Conservation (phyloP, 2,797 vertebrate species). For the Hypotaenidia philippensis region DNA sequence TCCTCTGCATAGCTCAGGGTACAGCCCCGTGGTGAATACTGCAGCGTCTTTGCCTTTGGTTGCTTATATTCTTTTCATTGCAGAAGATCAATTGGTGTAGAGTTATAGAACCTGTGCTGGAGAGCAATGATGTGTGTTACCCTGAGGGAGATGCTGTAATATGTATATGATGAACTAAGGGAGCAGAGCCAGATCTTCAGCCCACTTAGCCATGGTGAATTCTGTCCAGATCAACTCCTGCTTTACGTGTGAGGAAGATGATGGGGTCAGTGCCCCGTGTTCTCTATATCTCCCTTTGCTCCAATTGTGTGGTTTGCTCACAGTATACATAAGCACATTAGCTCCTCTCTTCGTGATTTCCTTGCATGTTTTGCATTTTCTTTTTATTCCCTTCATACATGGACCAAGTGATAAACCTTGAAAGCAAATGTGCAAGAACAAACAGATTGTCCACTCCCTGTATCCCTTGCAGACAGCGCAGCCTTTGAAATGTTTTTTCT, state of each 20-base stretch:
- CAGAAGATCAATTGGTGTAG: background rate
- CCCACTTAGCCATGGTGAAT: background rate
- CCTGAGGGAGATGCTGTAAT: background rate
- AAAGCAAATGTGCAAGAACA: background rate
- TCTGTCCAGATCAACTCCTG: background rate
- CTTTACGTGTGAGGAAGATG: background rate
- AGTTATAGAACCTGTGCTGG: background rate
- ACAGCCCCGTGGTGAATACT: background rate
- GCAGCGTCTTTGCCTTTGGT: background rate
- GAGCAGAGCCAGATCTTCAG: background rate
- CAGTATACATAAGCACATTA: accelerated
- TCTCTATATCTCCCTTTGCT: background rate
- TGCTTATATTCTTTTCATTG: background rate
- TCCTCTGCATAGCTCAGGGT: accelerated
- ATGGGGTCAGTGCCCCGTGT: background rate
- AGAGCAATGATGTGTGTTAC: accelerated
- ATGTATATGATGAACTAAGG: background rate
- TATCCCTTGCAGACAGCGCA: background rate
- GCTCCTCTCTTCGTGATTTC: background rate
- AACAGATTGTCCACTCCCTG: background rate
- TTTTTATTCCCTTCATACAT: accelerated
- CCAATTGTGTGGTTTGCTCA: background rate
- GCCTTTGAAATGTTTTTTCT: slow-evolving; percentile 10
- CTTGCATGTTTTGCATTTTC: background rate
- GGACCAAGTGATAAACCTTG: background rate